Conservation (phyloP, 2,797 vertebrate species). For the Melanotaenia nigrans region DNA sequence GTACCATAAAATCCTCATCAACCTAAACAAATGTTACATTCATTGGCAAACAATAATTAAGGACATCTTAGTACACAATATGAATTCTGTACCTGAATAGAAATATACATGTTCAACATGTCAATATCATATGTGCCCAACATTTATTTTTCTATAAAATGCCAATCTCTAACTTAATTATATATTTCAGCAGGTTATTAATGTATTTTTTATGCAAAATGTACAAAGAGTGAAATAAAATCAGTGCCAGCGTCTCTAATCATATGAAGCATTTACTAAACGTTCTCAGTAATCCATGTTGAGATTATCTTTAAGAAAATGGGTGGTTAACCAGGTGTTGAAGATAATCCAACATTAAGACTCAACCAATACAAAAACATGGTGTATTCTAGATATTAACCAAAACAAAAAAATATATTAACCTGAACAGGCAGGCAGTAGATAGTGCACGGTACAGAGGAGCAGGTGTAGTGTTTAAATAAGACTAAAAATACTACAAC, state of each 20-base stretch:
- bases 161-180: constrained; percentile 51
- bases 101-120: constrained; percentile 55
- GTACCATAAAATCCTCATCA: constrained; percentile 3
- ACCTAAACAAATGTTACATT: constrained; percentile 39
- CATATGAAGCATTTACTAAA: constrained; percentile 22
- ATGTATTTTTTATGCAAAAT: constrained; percentile 41
- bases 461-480: constrained; percentile 17
- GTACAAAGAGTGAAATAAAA: constrained; percentile 54
- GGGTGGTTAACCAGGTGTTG: background rate
- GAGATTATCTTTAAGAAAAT: constrained; percentile 6
- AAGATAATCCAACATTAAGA: background rate
- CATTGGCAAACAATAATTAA: constrained; percentile 30
- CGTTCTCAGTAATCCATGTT: constrained; percentile 30
- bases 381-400: background rate
- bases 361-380: constrained; percentile 7
- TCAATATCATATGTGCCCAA: constrained; percentile 28
- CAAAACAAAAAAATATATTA: no score
- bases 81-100: constrained; percentile 48
- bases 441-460: constrained; percentile 33
- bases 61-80: constrained; percentile 55
- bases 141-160: constrained; percentile 18
- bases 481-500: constrained; percentile 29
- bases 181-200: constrained; percentile 26
- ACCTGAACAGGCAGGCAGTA: constrained; percentile 5
- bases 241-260: constrained; percentile 5